Conservation (phyloP, 2,888 invertebrate genomes). For the Pyrrhia umbra region DNA sequence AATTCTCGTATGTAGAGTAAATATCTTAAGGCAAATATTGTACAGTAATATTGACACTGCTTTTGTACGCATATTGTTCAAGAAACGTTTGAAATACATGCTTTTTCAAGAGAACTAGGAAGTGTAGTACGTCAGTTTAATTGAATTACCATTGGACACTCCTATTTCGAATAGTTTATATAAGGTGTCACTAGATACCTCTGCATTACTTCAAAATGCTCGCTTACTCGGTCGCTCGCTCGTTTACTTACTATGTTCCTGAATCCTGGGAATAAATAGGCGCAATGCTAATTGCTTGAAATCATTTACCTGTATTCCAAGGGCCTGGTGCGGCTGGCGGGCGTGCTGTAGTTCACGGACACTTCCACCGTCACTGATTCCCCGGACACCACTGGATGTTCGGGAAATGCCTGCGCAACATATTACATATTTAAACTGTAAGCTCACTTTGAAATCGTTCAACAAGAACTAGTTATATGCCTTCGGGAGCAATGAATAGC, state of each 20-base stretch:
- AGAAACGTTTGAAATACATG: neutral
- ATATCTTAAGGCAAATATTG: neutral
- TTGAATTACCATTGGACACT: too few species aligned
- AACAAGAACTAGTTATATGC: too few species aligned
- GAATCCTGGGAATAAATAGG: too few species aligned
- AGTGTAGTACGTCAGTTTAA: too few species aligned
- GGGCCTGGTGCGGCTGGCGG: constrained; percentile 75
- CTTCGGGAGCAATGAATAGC: too few species aligned
- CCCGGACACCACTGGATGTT: constrained; percentile 68
- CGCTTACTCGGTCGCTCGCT: too few species aligned
- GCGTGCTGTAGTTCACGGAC: constrained; percentile 85
- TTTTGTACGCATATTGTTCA: neutral
- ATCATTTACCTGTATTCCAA: constrained; percentile 81
- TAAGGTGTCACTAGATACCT: too few species aligned
- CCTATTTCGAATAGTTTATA: too few species aligned
- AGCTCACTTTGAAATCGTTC: neutral
- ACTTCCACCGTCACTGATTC: constrained; percentile 76
- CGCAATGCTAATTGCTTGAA: too few species aligned
- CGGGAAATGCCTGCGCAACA: constrained; percentile 76
- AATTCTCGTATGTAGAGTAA: neutral
- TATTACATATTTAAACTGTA: neutral
- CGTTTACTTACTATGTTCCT: too few species aligned
- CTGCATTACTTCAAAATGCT: too few species aligned
- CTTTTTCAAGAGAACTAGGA: neutral
- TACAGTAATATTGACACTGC: neutral